Evolutionary conservation across 2,113 vertebrate genomes (phyloP).

Genomic region (Motacilla tschutschensis): DNA sequence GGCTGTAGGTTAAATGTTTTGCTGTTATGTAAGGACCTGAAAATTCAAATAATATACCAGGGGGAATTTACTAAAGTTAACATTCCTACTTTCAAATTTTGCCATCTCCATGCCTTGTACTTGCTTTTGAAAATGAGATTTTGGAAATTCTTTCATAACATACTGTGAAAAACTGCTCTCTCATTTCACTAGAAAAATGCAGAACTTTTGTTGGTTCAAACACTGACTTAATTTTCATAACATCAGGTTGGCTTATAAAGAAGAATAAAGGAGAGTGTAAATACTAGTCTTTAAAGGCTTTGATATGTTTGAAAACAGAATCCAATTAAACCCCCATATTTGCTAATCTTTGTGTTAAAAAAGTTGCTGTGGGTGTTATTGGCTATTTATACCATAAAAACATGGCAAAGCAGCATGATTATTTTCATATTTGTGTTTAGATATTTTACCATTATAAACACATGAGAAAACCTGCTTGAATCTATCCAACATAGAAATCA

Average conservation of each 20-base stretch:
- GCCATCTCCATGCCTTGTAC: background rate
- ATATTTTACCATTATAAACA: background rate
- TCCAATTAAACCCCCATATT: background rate
- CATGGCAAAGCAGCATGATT: background rate
- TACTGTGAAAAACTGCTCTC: background rate
- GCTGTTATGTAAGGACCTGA: background rate
- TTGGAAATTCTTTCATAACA: background rate
- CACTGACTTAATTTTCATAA: background rate
- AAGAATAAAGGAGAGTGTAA: background rate
- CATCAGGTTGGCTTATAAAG: background rate
- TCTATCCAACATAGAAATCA: slow-evolving; percentile 8
- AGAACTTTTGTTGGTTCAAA: background rate
- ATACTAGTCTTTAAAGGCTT: background rate
- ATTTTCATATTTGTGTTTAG: slow-evolving; percentile 27
- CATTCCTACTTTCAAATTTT: background rate
- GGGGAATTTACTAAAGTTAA: background rate
- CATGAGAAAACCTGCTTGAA: background rate
- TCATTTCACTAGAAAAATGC: background rate
- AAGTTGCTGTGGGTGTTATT: background rate
- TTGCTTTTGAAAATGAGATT: background rate
- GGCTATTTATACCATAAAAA: background rate
- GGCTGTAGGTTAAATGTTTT: background rate
- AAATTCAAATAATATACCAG: background rate
- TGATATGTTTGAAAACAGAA: background rate
- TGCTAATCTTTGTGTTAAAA: slow-evolving; percentile 20